A percentile compares a stretch with the other conserved stretches of the same genome.
phyloP scores from a whole-genome alignment of 2,113 vertebrate species.

The Illadopsis cleaveri region DNA sequence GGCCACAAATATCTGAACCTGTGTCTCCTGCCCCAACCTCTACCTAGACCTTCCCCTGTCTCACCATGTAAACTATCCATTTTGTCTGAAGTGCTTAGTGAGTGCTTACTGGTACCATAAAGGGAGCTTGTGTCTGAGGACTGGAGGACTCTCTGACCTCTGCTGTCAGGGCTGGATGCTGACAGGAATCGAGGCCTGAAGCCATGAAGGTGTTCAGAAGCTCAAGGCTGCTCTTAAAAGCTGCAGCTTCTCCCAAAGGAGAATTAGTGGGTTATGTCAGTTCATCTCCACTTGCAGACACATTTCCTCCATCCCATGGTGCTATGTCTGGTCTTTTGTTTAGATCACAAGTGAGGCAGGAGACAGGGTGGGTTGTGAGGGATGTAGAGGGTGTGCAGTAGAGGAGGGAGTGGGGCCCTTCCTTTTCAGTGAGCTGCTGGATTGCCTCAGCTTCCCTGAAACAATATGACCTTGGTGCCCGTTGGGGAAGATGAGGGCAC shows the following conservation, averaged over 20 bases:
- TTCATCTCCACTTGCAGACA: accelerated
- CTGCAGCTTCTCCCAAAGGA: background rate
- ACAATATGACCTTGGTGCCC: background rate
- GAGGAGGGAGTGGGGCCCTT: background rate
- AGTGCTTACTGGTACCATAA: background rate
- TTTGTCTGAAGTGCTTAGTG: background rate
- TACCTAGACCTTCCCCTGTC: background rate
- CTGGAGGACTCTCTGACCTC: background rate
- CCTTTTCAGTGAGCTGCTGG: background rate
- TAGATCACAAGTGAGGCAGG: background rate
- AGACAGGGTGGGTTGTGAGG: accelerated
- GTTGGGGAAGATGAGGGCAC: background rate
- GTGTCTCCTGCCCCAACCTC: background rate
- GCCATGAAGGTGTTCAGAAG: background rate
- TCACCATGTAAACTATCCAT: background rate
- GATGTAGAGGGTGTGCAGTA: background rate
- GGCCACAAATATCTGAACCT: background rate
- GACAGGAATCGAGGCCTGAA: background rate
- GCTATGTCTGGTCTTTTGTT: background rate
- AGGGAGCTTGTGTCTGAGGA: background rate
- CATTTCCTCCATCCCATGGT: background rate
- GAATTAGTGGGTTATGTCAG: background rate
- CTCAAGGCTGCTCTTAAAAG: background rate
- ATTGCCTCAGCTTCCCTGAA: background rate
- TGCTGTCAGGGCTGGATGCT: background rate